Evolutionary conservation across 2,888 invertebrate species (phyloP).

Genomic region (Orchesella flavescens): DNA sequence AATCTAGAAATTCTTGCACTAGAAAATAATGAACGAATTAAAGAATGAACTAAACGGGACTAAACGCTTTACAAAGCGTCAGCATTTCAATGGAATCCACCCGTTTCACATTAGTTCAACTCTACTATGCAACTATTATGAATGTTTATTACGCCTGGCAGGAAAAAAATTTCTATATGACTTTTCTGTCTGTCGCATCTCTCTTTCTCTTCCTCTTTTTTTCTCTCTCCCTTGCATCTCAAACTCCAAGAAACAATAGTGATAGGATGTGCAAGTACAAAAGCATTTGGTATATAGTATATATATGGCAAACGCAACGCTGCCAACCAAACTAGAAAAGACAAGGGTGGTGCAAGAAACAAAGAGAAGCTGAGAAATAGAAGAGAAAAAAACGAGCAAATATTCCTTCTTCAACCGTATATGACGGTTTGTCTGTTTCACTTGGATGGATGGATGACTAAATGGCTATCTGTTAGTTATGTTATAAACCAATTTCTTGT

Average conservation of each 20-base stretch:
- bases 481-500: conserved; percentile 19
- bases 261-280: conserved; percentile 8
- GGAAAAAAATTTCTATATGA: conserved; percentile 31
- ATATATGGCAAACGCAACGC: background rate
- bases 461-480: conserved; percentile 46
- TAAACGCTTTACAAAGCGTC: conserved; percentile 51
- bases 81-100: conserved; percentile 62
- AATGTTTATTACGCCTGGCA: conserved; percentile 62
- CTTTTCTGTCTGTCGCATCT: conserved; percentile 2
- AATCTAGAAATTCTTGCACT: too few relatives aligned
- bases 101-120: conserved; percentile 61
- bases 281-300: too few relatives aligned
- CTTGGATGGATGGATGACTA: conserved; percentile 50
- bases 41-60: conserved; percentile 43
- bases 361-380: conserved; percentile 34
- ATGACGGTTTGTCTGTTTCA: conserved; percentile 33
- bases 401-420: conserved; percentile 14
- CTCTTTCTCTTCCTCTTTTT: background rate
- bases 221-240: background rate
- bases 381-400: conserved; percentile 29
- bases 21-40: conserved; percentile 18
- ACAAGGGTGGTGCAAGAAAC: conserved; percentile 28
- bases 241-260: background rate
- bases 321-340: background rate
- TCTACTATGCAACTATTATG: conserved; percentile 39